A percentile compares a stretch with the other conserved stretches of the same genome.
Conservation (phyloP, 2,797 vertebrate species). For the Pipistrellus pipistrellus region DNA sequence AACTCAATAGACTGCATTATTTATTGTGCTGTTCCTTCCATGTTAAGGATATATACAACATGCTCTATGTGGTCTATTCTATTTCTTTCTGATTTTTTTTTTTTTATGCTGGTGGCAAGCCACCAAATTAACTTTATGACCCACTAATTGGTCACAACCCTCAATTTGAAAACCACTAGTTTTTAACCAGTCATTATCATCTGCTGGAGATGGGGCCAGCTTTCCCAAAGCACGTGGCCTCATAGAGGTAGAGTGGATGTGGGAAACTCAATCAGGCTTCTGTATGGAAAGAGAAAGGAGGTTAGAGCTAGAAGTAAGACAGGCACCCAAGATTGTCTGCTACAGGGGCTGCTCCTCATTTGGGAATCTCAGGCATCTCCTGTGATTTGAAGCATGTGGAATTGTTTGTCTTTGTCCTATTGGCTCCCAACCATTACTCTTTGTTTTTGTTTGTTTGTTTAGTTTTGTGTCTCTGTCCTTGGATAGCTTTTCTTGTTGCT, state of each 20-base stretch:
- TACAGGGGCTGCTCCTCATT: not conserved
- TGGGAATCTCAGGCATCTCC: not conserved
- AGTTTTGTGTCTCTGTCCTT: not conserved
- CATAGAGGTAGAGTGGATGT: not conserved
- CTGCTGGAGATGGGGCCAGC: not conserved
- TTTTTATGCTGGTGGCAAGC: slow-evolving; percentile 15
- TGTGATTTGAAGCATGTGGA: not conserved
- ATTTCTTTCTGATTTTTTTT: slow-evolving; percentile 8
- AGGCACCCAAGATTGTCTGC: not conserved
- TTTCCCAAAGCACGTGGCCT: not conserved
- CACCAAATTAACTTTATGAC: slow-evolving; percentile 52
- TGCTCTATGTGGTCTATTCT: not conserved
- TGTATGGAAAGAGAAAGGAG: not conserved
- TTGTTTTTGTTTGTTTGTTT: slow-evolving; percentile 2
- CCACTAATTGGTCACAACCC: slow-evolving; percentile 19
- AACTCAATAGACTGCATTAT: not conserved
- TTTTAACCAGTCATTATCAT: slow-evolving; percentile 32
- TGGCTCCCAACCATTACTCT: not conserved
- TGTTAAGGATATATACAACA: not conserved
- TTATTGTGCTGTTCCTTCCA: not conserved
- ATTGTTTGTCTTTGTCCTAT: not conserved
- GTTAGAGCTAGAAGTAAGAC: not conserved
- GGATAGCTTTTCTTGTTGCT: not conserved
- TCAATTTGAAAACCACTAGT: slow-evolving; percentile 46
- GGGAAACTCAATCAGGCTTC: not conserved